Evolutionary conservation across 2,797 vertebrate genomes (phyloP), one percentile per base, ranked within the genome.

Genomic region (Gymnoscopelus microlampas): DNA sequence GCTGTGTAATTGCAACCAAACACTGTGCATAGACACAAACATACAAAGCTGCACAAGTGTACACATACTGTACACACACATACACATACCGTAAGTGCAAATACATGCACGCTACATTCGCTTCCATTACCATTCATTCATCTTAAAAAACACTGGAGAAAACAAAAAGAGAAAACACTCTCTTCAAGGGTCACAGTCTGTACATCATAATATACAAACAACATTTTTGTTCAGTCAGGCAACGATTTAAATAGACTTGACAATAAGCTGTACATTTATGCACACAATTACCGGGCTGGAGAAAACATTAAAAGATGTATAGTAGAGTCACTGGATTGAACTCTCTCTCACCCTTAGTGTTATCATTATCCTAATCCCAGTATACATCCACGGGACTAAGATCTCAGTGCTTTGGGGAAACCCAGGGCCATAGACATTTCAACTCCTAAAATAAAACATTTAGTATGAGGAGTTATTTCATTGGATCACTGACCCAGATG

Each of bases 171-270:
- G 50, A 48, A 77, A 68, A 80, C 74, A 81, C 71, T 63, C 76
- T 75, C 83, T 71, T 66, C 73, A 74, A 65, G 71, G 82, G 76
- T 85, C 87, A 88, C 84, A 79, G 81, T 80, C 84, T 88, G 78
- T 86, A 86, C 81, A 90, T 83, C 72, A 86, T 85, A 79, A 59
- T 81, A 86, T 85, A 88, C 80, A 84, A 82, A 86, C 63, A 76
- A 83, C 62, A 71, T 85, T 70, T 76, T 81, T 73, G 81, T 87
- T 80, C 69, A 56, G 76, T 79, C 67, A 67, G 77, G 71, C 69
- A 55, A 81, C 82, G 77, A 82, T 85, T 82, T 70, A 79, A 82
- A 84, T 81, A 83, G 80, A 90, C 78, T 79, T 62, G 79, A 86
- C 81, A 74, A 71, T 86, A 78, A 74, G 77, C 83, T 83, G 87